phyloP scores from a whole-genome alignment of 2,113 vertebrate species.

The Edolisoma coerulescens region DNA sequence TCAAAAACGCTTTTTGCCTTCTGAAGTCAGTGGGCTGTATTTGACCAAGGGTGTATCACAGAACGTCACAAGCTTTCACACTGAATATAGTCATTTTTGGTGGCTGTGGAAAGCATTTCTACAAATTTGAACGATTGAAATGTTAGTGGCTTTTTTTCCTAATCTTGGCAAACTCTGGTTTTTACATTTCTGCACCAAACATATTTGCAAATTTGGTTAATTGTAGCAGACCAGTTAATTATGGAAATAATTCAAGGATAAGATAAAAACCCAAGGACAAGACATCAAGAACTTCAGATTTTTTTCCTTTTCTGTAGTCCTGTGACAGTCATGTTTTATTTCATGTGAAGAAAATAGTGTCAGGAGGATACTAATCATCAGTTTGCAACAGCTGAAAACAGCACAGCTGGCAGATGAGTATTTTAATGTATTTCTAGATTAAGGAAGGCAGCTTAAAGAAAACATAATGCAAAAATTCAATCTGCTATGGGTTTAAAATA shows the following conservation, averaged over 20 bases:
- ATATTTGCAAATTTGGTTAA: background rate
- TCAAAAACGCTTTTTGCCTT: background rate
- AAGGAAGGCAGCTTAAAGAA: slow-evolving; percentile 73
- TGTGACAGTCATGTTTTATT: slow-evolving; percentile 38
- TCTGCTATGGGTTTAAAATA: slow-evolving; percentile 72
- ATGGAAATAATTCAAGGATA: slow-evolving; percentile 24
- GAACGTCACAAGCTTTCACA: background rate
- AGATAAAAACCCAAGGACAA: background rate
- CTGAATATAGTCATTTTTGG: background rate
- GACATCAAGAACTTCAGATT: background rate
- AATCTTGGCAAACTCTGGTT: background rate
- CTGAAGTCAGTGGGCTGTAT: background rate
- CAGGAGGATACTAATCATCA: slow-evolving; percentile 68
- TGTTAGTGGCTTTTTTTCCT: background rate
- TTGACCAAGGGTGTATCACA: background rate
- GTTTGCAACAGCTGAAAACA: slow-evolving; percentile 69
- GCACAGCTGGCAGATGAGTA: slow-evolving; percentile 75
- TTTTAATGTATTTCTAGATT: slow-evolving; percentile 77
- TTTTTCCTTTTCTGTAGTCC: slow-evolving; percentile 12
- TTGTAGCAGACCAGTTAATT: slow-evolving; percentile 6
- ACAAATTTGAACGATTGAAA: background rate
- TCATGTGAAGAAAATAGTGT: slow-evolving; percentile 63
- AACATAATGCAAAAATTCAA: slow-evolving; percentile 72
- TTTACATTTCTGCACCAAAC: background rate
- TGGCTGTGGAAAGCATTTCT: background rate